Evolutionary conservation across 30 jellyfish, hydroid and myxozoan genomes (phyloP).

Genomic region (Chironex yamaguchii): DNA sequence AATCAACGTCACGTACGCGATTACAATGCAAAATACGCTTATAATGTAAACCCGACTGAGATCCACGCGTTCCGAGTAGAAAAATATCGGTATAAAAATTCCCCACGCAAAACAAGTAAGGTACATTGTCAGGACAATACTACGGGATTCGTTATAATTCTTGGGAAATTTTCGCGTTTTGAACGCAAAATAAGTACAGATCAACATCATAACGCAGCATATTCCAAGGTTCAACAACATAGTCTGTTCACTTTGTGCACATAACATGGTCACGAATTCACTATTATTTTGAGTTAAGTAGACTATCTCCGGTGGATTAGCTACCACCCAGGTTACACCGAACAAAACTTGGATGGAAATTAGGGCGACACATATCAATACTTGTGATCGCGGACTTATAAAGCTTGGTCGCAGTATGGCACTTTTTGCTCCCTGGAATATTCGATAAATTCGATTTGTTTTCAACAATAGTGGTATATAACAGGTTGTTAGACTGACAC

Average conservation of each 20-base stretch:
- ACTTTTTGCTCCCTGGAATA: slow-evolving; percentile 75
- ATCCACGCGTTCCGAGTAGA: slow-evolving; percentile 3
- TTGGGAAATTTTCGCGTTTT: slow-evolving; percentile 93
- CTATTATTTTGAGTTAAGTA: slow-evolving; percentile 22
- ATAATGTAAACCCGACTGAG: slow-evolving; percentile 61
- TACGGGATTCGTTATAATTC: slow-evolving; percentile 87
- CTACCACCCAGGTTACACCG: slow-evolving; percentile 88
- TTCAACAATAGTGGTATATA: slow-evolving; percentile 91
- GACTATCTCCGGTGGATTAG: slow-evolving; percentile 77
- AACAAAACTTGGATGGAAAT: slow-evolving; percentile 75
- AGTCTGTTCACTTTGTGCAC: slow-evolving; percentile 66
- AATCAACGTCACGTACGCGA: slow-evolving; percentile 84
- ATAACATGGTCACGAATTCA: slow-evolving; percentile 59
- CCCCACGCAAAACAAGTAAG: slow-evolving; percentile 86
- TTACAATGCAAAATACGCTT: slow-evolving; percentile 67
- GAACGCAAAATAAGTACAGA: slow-evolving; percentile 93
- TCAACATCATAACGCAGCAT: slow-evolving; percentile 78
- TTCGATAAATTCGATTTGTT: slow-evolving; percentile 89
- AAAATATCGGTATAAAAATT: slow-evolving; percentile 56
- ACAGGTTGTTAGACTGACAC: slow-evolving; percentile 89
- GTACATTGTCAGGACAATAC: slow-evolving; percentile 95
- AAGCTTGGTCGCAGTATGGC: slow-evolving; percentile 58
- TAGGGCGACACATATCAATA: slow-evolving; percentile 75
- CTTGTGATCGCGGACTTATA: slow-evolving; percentile 87
- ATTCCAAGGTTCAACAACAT: slow-evolving; percentile 74